Evolutionary conservation across 2,888 invertebrate species (phyloP), one percentile per base, ranked within the genome.

Genomic region (Pristionchus fissidentatus): DNA sequence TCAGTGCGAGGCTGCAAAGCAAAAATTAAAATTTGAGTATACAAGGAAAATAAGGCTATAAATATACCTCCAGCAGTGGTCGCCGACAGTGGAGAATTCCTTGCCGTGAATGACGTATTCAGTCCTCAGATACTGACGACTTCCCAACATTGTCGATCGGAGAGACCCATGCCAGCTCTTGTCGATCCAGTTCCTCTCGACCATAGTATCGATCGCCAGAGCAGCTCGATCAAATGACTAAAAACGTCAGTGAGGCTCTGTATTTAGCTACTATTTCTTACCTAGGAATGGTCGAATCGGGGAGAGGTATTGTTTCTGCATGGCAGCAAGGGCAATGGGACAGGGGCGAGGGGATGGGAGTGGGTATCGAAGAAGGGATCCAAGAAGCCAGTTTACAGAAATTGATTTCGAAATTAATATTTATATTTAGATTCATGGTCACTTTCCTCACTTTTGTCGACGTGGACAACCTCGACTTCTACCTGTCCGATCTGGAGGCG

Each of bases 381-480:
- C n/a, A n/a, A n/a, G n/a, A n/a, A n/a, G n/a, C n/a, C n/a, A n/a
- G n/a, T n/a, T n/a, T n/a, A n/a, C n/a, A n/a, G n/a, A n/a, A n/a
- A 52, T 52, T 52, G 3, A 22, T 52, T 52, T 52, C 15, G 19
- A 52, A 52, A 52, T 4, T 22, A 26, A n/a, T 10, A 57, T 22
- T 22, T 73, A 41, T 22, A 55, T 19, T 52, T 55, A 79, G 79
- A n/a, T 35, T 79, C 8, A 79, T 79, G 79, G 32, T 55, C 32
- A 55, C 41, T 1, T 79, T 57, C 79, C n/a, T 22, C 26, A 79
- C 79, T 1, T 79, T 57, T 15, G 55, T 41, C 38, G 79, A 79
- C 26, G 32, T 79, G 49, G 57, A 79, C 57, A 32, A 55, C 29
- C 10, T 57, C 13, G 79, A 79, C 13, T 55, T 29, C 57, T 79